Percentiles rank a stretch among this genome's conserved stretches.
Evolutionary conservation across 2,888 invertebrate species (phyloP).

Genomic region (Catocala nupta): DNA sequence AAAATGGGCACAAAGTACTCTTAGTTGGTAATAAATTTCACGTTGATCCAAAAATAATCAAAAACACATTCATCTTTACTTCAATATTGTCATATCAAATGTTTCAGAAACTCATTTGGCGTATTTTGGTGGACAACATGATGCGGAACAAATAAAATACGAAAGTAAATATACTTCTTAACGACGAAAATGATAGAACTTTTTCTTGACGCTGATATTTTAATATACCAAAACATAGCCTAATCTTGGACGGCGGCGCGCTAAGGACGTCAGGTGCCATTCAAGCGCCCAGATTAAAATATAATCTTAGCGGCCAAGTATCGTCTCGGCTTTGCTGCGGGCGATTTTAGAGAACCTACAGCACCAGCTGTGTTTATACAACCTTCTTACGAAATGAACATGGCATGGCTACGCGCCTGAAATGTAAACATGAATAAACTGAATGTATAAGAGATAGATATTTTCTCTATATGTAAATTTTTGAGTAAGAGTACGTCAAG

Average conservation of each 20-base stretch:
- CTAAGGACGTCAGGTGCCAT: constrained; percentile 33
- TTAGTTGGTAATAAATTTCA: not conserved
- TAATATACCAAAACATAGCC: constrained; percentile 7
- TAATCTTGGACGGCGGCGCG: constrained; percentile 7
- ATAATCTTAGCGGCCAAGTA: constrained; percentile 14
- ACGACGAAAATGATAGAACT: not conserved
- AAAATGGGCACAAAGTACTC: too few relatives aligned
- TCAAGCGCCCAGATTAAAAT: constrained; percentile 27
- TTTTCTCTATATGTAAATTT: not conserved
- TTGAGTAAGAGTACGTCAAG: too few relatives aligned
- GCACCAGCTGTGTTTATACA: too few relatives aligned
- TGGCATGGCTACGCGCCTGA: too few relatives aligned
- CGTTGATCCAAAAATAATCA: constrained; percentile 6
- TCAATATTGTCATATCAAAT: constrained; percentile 13
- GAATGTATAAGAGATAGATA: too few relatives aligned
- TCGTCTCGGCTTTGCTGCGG: not conserved
- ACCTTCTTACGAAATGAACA: too few relatives aligned
- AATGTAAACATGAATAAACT: too few relatives aligned
- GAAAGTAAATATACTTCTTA: too few relatives aligned
- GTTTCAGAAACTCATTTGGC: not conserved
- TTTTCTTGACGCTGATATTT: constrained; percentile 10
- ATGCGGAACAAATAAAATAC: too few relatives aligned
- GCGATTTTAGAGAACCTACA: too few relatives aligned
- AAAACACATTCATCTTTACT: constrained; percentile 5
- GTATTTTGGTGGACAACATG: not conserved